A percentile compares a stretch with the other conserved stretches of the same genome.
Conservation (phyloP, 2,797 vertebrate genomes). For the Catostomus latipinnis region DNA sequence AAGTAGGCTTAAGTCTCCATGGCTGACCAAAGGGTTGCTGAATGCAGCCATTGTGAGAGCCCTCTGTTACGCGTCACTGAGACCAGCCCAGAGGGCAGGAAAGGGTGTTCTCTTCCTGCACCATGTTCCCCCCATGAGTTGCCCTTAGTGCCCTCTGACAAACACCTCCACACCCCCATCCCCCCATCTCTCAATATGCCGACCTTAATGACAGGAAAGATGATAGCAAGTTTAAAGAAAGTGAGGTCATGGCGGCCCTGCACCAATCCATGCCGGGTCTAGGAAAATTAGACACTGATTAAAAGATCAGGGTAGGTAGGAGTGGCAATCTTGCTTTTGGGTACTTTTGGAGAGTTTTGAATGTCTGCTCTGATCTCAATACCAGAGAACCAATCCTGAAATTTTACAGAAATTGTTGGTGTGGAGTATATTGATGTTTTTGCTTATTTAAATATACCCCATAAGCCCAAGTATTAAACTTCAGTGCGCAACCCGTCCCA, state of each 20-base stretch:
- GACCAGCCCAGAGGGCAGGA: constrained; percentile 70
- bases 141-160: constrained; percentile 29
- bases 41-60: constrained; percentile 67
- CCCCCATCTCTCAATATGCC: constrained; percentile 38
- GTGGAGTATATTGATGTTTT: no score
- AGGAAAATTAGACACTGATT: constrained; percentile 47
- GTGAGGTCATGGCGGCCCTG: constrained; percentile 72
- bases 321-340: constrained; percentile 1
- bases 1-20: constrained; percentile 24
- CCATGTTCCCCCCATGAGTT: constrained; percentile 43
- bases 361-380: no score
- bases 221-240: constrained; percentile 67
- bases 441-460: no score
- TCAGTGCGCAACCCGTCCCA: no score
- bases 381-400: no score
- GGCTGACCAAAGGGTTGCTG: constrained; percentile 44
- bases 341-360: constrained; percentile 11
- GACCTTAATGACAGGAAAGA: constrained; percentile 64
- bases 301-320: constrained; percentile 24
- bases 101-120: constrained; percentile 79
- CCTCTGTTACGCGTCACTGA: constrained; percentile 62
- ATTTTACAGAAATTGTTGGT: no score
- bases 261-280: constrained; percentile 57
- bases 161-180: constrained; percentile 34
- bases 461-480: no score